Base-by-base conservation (phyloP, 92 coral and sea anemone genomes). In the Isaurus tuberculatus region DNA sequence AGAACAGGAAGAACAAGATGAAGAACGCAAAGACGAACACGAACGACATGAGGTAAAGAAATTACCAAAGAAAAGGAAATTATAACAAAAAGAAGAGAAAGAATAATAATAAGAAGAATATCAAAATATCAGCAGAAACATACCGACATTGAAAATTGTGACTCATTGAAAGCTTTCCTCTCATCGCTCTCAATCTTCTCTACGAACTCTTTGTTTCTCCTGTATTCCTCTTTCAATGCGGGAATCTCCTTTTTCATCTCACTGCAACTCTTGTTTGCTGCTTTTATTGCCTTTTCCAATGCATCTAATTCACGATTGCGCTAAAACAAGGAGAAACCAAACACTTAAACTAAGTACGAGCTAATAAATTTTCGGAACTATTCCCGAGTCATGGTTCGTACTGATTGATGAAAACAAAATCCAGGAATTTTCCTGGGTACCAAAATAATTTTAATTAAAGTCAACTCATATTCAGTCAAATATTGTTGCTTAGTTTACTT, bases 131-230 rank as follows among this genome's bases (percentile, higher is more conserved):
- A 16, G 9, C 63, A n/a, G 8, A 20, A 11, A 1, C 90, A 72
- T 91, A 91, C 95, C 85, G 79, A 58, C 40, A 85, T 87, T 22
- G 96, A 90, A 29, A 79, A 68, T 31, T 89, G 82, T 2, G 99
- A 90, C 57, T 88, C 85, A 30, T 85, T 83, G 31, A 77, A 66
- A 8, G 99, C 98, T n/a, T 86, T 88, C 66, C 70, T 68, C 9
- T 90, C 91, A 19, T 73, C 91, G 7, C 80, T 68, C 46, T 92
- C 96, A 2, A 98, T 87, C 29, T 79, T 84, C 14, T 67, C 85
- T 58, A 96, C 78, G 53, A 86, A 68, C 65, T 90, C 49, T 20
- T 92, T 86, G 65, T 92, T 96, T 48, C 86, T 86, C 13, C 85
- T 88, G 73, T 88, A 94, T 67, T 86, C 90, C 25, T 85, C 73